phyloP scores from a whole-genome alignment of 2,888 invertebrate genomes.

The Pachymerium ferrugineum region DNA sequence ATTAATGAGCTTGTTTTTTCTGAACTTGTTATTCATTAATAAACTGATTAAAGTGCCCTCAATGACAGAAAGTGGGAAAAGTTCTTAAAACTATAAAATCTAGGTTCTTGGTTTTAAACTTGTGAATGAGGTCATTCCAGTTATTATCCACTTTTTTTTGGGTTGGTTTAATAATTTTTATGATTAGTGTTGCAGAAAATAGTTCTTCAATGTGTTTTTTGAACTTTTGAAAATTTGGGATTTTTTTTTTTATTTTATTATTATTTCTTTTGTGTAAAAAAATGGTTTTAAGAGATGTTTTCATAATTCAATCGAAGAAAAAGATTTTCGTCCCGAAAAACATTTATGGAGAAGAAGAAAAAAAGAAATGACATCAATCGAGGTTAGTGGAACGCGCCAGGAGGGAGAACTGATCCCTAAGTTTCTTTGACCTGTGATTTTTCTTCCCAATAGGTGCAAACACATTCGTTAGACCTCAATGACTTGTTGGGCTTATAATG shows the following conservation, averaged over 20 bases:
- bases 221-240: not conserved
- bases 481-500: not conserved
- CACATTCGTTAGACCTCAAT: not conserved
- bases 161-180: not conserved
- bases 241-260: not conserved
- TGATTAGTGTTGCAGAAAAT: not conserved
- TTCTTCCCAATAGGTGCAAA: not conserved
- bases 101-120: not conserved
- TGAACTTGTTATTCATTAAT: not conserved
- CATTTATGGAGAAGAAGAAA: not conserved
- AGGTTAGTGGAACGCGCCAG: constrained; percentile 11
- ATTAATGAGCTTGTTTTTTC: not conserved
- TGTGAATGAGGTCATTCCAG: not conserved
- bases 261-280: not conserved
- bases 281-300: too few species aligned
- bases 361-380: not conserved
- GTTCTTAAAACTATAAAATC: not conserved
- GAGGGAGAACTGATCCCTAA: not conserved
- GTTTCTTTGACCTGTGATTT: not conserved
- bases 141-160: not conserved
- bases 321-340: not conserved
- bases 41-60: not conserved
- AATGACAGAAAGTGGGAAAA: not conserved
- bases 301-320: not conserved
- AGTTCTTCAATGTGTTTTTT: not conserved